Percentiles rank a stretch among this genome's conserved stretches.
Evolutionary conservation across 2,113 vertebrate genomes (phyloP).

Genomic region (Callionymus lyra): DNA sequence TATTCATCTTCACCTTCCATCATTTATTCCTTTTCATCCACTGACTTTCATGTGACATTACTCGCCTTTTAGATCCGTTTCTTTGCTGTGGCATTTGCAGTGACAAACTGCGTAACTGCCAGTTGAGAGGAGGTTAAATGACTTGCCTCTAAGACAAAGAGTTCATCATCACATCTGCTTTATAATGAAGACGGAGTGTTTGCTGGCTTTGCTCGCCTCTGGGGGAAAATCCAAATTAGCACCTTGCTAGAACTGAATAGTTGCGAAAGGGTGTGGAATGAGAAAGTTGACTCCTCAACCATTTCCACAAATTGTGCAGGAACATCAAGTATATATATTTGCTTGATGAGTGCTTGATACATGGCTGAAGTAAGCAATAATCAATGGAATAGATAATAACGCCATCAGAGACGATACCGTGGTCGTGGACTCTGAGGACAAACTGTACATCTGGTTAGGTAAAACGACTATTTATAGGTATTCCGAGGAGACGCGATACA

Average conservation of each 20-base stretch:
- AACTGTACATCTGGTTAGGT: no score
- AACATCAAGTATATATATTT: neutral
- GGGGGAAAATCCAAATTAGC: slow-evolving; percentile 52
- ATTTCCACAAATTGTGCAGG: slow-evolving; percentile 48
- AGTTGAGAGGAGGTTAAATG: slow-evolving; percentile 59
- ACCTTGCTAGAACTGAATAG: slow-evolving; percentile 21
- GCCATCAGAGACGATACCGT: no score
- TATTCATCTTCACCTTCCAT: slow-evolving; percentile 40
- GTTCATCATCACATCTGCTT: slow-evolving; percentile 55
- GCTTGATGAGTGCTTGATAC: no score
- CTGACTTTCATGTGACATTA: slow-evolving; percentile 56
- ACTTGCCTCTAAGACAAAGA: slow-evolving; percentile 62
- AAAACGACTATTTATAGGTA: no score
- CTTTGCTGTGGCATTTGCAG: slow-evolving; percentile 19
- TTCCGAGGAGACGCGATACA: no score
- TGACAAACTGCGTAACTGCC: slow-evolving; percentile 43
- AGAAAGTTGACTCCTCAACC: slow-evolving; percentile 44
- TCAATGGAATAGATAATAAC: no score
- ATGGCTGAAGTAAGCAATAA: no score
- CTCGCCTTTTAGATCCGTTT: slow-evolving; percentile 27
- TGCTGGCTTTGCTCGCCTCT: slow-evolving; percentile 50
- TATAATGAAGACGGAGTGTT: slow-evolving; percentile 63
- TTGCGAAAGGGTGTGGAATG: slow-evolving; percentile 19
- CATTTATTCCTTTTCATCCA: slow-evolving; percentile 48
- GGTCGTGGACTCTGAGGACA: no score